Evolutionary conservation across 2,888 invertebrate genomes (phyloP).

Genomic region (Agrochola macilenta): DNA sequence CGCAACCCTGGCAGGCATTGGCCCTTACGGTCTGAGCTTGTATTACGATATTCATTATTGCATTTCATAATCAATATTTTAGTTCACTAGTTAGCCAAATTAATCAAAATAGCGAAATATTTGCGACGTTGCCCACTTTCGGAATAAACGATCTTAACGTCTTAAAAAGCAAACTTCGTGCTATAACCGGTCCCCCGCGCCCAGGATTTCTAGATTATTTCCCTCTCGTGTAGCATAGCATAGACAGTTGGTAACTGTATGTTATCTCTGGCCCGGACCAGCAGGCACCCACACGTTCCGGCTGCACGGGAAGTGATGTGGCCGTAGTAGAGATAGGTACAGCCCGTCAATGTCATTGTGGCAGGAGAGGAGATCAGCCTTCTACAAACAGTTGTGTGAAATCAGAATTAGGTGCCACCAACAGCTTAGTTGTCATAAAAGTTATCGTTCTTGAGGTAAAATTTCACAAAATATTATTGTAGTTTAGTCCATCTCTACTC

Average conservation of each 20-base stretch:
- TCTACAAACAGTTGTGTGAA: neutral
- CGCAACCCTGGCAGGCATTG: no score
- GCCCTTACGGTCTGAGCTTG: no score
- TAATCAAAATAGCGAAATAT: no score
- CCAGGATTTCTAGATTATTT: no score
- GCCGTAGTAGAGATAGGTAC: conserved; percentile 11
- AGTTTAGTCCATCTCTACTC: neutral
- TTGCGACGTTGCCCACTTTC: no score
- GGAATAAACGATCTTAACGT: no score
- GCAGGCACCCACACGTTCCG: conserved; percentile 28
- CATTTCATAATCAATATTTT: no score
- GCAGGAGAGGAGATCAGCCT: neutral
- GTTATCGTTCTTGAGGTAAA: neutral
- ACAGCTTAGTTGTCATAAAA: neutral
- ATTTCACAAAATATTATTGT: neutral
- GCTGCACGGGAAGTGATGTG: neutral
- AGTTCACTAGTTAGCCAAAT: no score
- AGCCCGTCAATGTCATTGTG: neutral
- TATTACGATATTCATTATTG: no score
- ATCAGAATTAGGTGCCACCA: no score
- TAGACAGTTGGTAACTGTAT: neutral
- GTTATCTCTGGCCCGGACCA: conserved; percentile 20
- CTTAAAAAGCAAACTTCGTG: neutral
- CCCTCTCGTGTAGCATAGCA: neutral
- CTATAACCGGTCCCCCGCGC: neutral